Evolutionary conservation across 2,113 vertebrate species (phyloP), one percentile per base, ranked within the genome.

Genomic region (Trogon surrucura): DNA sequence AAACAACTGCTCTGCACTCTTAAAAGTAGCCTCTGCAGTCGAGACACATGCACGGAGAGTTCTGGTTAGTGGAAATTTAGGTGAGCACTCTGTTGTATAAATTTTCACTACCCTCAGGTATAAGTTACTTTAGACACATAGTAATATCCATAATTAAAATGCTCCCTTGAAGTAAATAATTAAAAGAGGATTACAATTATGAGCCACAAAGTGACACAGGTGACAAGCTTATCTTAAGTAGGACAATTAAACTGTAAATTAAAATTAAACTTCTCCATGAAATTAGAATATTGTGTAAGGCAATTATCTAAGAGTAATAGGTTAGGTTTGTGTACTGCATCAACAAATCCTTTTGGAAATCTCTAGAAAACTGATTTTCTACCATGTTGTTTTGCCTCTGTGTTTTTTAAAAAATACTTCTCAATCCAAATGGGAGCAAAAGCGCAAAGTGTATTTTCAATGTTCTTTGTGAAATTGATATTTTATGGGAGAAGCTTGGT

Each of bases 151-250:
- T 91, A 95, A 96, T 95, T 89, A 96, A 97, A 96, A 69, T 86
- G 54, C 26, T 89, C 41, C 48, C 88, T 94, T 85, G 69, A 93
- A 96, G 69, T 91, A 97, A 97, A 97, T 95, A 96, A 96, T 96
- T 97, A 96, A 97, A 95, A 83, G 84, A 85, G 25, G 77, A 91
- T 95, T 96, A 77, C 50, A 51, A 14, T 94, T 92, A 96, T 62
- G 89, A 96, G 77, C 72, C 61, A 65, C 85, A n/a, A 74, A 95
- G 81, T 75, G 85, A 88, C 80, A 70, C 38, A 93, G 91, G 70
- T 90, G 83, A 85, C 44, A 85, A 48, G 67, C 53, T 94, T 97
- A 67, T 83, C 62, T 95, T 95, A 93, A 92, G 74, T 72, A 85
- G 80, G 80, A 92, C 86, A 89, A 89, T 64, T 94, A 85, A 95